These are phyloP conservation scores for Harpalus rubripes DNA, from an alignment of 2,888 invertebrate genomes.

Conservation along the genomic window DNA sequence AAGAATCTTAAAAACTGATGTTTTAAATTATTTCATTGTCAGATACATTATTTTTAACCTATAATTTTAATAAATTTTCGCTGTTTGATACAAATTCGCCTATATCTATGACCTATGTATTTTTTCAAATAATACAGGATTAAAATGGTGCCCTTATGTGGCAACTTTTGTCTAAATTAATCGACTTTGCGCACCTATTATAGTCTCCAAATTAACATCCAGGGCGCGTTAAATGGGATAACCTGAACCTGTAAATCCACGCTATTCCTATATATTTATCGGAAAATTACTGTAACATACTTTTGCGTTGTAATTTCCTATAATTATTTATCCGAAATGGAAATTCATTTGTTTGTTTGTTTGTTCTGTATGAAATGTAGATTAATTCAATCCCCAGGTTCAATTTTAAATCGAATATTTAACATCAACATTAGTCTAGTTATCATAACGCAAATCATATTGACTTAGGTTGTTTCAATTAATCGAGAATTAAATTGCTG, in stretches of 20 bases:
- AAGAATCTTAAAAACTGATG: too few species aligned
- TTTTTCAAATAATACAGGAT: too few species aligned
- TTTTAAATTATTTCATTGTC: too few species aligned
- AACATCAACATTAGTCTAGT: conserved; percentile 46
- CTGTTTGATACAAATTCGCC: too few species aligned
- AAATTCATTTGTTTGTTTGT: conserved; percentile 33
- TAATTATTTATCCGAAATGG: conserved; percentile 31
- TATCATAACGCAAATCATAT: conserved; percentile 48
- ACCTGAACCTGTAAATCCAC: background rate
- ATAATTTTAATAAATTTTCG: too few species aligned
- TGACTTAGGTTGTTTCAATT: conserved; percentile 46
- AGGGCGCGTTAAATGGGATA: background rate
- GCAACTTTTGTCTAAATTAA: too few species aligned
- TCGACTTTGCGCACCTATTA: too few species aligned
- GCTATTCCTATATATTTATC: background rate
- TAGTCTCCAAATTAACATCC: too few species aligned
- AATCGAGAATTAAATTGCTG: conserved; percentile 45
- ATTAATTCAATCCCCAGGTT: conserved; percentile 33
- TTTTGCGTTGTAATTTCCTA: background rate
- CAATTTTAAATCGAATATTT: conserved; percentile 47
- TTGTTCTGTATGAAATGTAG: conserved; percentile 28
- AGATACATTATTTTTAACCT: too few species aligned
- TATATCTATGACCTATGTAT: too few species aligned
- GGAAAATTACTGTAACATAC: conserved; percentile 4
- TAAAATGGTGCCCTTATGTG: too few species aligned